phyloP scores from a whole-genome alignment of 2,797 vertebrate genomes.

The Garrulus glandarius region DNA sequence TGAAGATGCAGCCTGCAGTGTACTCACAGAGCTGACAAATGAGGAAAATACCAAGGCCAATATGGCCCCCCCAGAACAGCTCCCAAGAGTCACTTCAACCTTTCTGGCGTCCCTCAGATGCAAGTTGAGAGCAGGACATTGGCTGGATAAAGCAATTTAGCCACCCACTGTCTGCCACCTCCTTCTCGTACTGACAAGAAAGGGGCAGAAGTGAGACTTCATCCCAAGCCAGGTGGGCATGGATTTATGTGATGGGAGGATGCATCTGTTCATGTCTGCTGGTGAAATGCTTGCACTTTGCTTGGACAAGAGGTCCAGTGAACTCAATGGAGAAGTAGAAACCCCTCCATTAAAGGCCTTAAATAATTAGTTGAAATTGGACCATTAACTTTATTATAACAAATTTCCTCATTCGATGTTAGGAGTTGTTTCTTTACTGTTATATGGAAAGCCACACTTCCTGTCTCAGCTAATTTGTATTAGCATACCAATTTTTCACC shows the following conservation, averaged over 20 bases:
- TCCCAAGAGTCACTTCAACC: rapidly evolving
- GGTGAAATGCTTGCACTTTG: background rate
- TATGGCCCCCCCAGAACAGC: rapidly evolving
- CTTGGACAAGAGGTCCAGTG: background rate
- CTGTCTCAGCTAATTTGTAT: background rate
- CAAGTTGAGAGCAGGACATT: rapidly evolving
- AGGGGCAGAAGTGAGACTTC: background rate
- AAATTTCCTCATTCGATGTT: background rate
- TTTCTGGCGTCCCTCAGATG: background rate
- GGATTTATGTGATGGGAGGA: background rate
- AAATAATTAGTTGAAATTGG: background rate
- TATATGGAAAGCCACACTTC: background rate
- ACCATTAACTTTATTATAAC: background rate
- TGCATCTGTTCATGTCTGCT: background rate
- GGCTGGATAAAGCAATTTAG: background rate
- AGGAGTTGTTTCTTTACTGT: background rate
- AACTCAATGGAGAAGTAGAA: background rate
- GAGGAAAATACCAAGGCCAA: background rate
- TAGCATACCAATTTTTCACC: background rate
- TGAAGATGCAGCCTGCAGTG: background rate
- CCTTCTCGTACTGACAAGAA: background rate
- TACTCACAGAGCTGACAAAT: background rate
- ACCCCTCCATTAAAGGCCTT: background rate
- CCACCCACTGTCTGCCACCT: background rate
- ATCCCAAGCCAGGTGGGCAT: background rate